These are phyloP conservation scores for Phengaris arion DNA, from an alignment of 2,888 invertebrate genomes.

Conservation along the genomic window DNA sequence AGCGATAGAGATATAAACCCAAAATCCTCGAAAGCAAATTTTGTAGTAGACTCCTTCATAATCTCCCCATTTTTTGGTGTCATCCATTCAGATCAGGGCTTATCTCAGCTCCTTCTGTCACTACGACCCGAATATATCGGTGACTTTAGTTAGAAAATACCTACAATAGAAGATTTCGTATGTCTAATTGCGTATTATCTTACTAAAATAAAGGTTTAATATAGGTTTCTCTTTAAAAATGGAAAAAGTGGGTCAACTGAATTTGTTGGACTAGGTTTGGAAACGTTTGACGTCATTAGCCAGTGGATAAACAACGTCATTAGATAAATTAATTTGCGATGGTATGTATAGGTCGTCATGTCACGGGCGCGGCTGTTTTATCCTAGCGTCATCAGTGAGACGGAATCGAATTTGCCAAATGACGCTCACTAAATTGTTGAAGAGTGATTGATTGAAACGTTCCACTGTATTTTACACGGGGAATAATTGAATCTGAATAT, in stretches of 20 bases:
- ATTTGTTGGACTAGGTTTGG: not conserved
- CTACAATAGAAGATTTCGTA: too few species aligned
- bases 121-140: too few species aligned
- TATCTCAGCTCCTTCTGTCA: too few species aligned
- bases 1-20: not conserved
- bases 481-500: conserved; percentile 66
- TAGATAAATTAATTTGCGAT: conserved; percentile 67
- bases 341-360: conserved; percentile 52
- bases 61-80: too few species aligned
- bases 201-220: not conserved
- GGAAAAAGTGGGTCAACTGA: conserved; percentile 5
- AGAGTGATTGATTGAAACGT: conserved; percentile 72
- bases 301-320: conserved; percentile 49
- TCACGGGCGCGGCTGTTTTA: conserved; percentile 71
- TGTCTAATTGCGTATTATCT: not conserved
- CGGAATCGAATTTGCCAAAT: conserved; percentile 74
- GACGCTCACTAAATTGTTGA: conserved; percentile 71
- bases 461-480: conserved; percentile 58
- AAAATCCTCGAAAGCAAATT: not conserved
- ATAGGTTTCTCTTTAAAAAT: not conserved
- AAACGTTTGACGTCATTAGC: conserved; percentile 12
- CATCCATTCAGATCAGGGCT: too few species aligned
- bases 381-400: conserved; percentile 63
- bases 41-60: too few species aligned
- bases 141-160: too few species aligned